Conservation (phyloP, 1,140 invertebrate genomes). For the Pseudomyrmex cubaensis region DNA sequence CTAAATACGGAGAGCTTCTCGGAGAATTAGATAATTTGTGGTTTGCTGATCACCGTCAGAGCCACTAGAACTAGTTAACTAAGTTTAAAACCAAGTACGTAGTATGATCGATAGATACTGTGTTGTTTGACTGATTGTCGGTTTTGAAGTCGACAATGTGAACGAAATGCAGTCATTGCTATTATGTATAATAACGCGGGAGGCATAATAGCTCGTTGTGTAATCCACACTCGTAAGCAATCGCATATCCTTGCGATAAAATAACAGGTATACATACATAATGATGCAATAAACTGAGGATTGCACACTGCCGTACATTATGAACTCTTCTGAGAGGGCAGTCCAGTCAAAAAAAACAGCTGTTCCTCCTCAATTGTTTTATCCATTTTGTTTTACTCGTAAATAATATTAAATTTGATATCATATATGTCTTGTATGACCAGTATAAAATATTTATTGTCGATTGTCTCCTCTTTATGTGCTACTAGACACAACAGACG, state of each 20-base stretch:
- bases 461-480: too few species aligned
- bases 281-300: background rate
- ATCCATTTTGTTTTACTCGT: too few species aligned
- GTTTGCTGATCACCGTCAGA: too few species aligned
- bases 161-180: background rate
- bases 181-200: background rate
- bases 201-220: slow-evolving; percentile 1
- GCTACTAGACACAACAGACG: too few species aligned
- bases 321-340: background rate
- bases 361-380: too few species aligned
- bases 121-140: background rate
- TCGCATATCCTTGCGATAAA: background rate
- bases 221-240: slow-evolving; percentile 6
- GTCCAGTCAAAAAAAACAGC: too few species aligned
- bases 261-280: background rate
- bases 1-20: background rate
- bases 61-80: too few species aligned
- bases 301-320: background rate
- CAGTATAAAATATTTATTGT: too few species aligned
- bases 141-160: background rate
- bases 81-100: background rate
- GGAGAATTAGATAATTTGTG: slow-evolving; percentile 3
- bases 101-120: background rate
- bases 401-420: too few species aligned
- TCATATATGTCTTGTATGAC: too few species aligned